These are phyloP conservation scores for Erythrolamprus reginae DNA, from an alignment of 2,113 vertebrate genomes.

Conservation along the genomic window DNA sequence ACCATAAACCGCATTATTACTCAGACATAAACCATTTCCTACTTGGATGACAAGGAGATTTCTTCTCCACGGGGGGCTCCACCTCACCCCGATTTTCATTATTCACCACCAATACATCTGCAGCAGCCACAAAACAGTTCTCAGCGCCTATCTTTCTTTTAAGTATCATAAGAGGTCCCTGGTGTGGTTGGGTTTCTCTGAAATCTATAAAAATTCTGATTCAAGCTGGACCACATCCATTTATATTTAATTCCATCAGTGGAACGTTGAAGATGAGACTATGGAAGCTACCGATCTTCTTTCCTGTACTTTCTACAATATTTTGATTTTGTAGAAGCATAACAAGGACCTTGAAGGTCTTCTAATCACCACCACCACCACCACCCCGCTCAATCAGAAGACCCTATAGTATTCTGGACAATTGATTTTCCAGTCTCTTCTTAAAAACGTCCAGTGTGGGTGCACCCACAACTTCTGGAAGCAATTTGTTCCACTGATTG, in stretches of 20 bases:
- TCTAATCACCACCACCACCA: too few relatives aligned
- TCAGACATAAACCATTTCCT: constrained; percentile 33
- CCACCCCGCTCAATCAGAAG: too few relatives aligned
- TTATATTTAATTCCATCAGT: not conserved
- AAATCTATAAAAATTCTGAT: not conserved
- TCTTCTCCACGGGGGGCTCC: constrained; percentile 4
- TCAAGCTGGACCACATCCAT: not conserved
- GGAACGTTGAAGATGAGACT: not conserved
- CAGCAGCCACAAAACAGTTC: not conserved
- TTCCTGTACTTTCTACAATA: not conserved
- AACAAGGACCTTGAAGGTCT: too few relatives aligned
- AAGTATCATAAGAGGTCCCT: not conserved
- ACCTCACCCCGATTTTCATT: constrained; percentile 24
- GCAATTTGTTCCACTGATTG: too few relatives aligned
- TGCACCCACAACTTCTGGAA: too few relatives aligned
- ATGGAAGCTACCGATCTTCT: not conserved
- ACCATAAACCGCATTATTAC: constrained; percentile 35
- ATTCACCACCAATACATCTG: constrained; percentile 25
- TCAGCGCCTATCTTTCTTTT: not conserved
- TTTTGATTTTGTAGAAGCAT: not conserved
- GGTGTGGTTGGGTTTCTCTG: not conserved
- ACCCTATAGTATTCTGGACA: too few relatives aligned
- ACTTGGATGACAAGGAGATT: constrained; percentile 1
- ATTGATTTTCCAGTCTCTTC: too few relatives aligned
- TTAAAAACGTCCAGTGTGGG: too few relatives aligned